Percentiles rank a stretch among this genome's conserved stretches.
Evolutionary conservation across 1,140 invertebrate genomes (phyloP).

Genomic region (Euschistus heros): DNA sequence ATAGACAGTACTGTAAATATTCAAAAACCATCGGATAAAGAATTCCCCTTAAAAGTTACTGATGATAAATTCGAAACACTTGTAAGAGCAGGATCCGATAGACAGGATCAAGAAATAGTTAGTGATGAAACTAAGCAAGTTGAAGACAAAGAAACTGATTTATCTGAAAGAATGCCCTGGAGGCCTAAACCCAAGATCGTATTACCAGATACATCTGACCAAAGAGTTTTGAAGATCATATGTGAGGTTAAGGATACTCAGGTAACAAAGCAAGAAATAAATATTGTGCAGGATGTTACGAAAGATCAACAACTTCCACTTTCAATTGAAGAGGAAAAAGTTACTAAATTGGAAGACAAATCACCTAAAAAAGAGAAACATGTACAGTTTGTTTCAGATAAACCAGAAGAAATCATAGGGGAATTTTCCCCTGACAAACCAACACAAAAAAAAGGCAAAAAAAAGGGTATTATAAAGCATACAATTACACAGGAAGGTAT

Average conservation of each 20-base stretch:
- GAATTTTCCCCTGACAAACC: constrained; percentile 9
- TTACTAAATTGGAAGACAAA: neutral
- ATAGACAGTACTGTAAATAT: neutral
- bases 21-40: neutral
- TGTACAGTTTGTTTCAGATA: constrained; percentile 21
- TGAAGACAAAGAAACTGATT: constrained; percentile 15
- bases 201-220: neutral
- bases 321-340: constrained; percentile 29
- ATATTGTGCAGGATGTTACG: neutral
- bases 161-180: constrained; percentile 20
- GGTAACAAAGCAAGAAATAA: constrained; percentile 14
- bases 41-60: neutral
- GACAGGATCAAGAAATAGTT: neutral
- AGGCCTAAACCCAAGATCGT: neutral
- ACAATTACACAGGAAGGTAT: constrained; percentile 20
- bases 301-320: constrained; percentile 4
- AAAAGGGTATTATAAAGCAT: constrained; percentile 24
- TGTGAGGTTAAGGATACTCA: constrained; percentile 18
- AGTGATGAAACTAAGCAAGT: neutral
- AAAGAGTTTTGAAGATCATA: constrained; percentile 18
- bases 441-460: constrained; percentile 17
- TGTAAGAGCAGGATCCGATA: neutral
- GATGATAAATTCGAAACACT: neutral
- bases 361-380: constrained; percentile 22
- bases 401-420: constrained; percentile 19